Evolutionary conservation across 2,113 vertebrate species (phyloP), one percentile per base, ranked within the genome.

Genomic region (Pseudopipra pipra): DNA sequence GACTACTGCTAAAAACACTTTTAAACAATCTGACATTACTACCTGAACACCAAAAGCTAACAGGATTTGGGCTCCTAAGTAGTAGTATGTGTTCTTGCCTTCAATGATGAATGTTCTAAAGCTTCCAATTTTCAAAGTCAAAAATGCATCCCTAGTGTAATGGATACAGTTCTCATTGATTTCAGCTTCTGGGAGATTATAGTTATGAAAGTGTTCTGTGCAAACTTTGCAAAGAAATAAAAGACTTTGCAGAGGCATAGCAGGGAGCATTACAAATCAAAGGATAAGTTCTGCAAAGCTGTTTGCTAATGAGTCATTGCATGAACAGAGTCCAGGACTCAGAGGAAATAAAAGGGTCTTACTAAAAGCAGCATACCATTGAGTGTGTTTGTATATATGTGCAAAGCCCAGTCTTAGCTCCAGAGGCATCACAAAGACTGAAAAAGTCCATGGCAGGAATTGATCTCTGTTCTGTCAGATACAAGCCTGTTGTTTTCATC

Each of bases 291-390:
- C 80, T 94, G 94, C 65, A 94, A 92, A 90, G 92, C 95, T 96
- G 80, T 97, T 95, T 94, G 95, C 83, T 94, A 73, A 84, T 97
- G 96, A 97, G 86, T 97, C 96, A 96, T 75, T 89, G 44, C 74
- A 68, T 94, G 96, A 96, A 96, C 81, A 58, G 86, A 95, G 56
- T 95, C 96, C 96, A 96, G 90, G 84, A 75, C 86, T 89, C 80
- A 62, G 61, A 95, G 92, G 90, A 95, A 96, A 95, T 92, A 79
- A 96, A 96, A 94, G 83, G 92, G 88, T 90, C 95, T 94, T 96
- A 84, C 76, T 90, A 94, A 94, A 97, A 90, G 86, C 89, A 92
- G 68, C 95, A 94, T 92, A 89, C 56, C 83, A 81, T 87, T 74
- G 76, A 90, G 27, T 89, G 31, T 72, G 56, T 90, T 96, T 96